Base-by-base conservation (phyloP, 2,113 vertebrate genomes). In the Leptodactylus fuscus region DNA sequence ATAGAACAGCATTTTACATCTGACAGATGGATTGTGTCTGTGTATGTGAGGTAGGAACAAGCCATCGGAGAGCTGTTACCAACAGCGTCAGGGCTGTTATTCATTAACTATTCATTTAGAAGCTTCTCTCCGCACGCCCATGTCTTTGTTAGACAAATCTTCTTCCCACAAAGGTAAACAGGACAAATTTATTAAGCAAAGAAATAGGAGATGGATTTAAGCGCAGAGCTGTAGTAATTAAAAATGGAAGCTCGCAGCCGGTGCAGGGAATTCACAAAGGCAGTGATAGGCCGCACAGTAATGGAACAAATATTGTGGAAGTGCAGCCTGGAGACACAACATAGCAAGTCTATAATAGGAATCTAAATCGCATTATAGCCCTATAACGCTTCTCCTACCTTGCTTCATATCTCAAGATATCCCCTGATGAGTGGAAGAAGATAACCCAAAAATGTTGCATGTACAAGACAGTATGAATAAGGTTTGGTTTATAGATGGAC, bases 121-220 rank as follows among this genome's bases (percentile, higher is more conserved):
- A 62, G 20, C 34, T 58, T 6, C 77, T 81, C 84, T 86, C 84
- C 70, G 58, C 77, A 86, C 49, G 84, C 84, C 84, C 84, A 78
- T 60, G 77, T 8, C 77, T 73, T 86, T 86, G 84, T 86, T 81
- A 73, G 65, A 71, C 76, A 86, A 86, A 62, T 80, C 77, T 51
- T 62, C 70, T 85, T 58, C 76, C 84, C 62, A 81, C 84, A 86
- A 81, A 86, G 84, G 84, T 81, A 86, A 83, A 79, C 84, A 71
- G 84, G 48, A 34, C 36, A 80, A 80, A 81, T 86, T 80, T 77
- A 86, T 81, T 71, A 86, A 69, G 32, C 62, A 32, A 24, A 85
- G 60, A 85, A 86, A 67, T 44, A 41, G 44, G 32, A 29, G 78
- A 55, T 22, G 46, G 46, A 62, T 80, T 60, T 73, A 75, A 73